Conservation (phyloP, 2,888 invertebrate species). For the Sarcophaga rosellei region DNA sequence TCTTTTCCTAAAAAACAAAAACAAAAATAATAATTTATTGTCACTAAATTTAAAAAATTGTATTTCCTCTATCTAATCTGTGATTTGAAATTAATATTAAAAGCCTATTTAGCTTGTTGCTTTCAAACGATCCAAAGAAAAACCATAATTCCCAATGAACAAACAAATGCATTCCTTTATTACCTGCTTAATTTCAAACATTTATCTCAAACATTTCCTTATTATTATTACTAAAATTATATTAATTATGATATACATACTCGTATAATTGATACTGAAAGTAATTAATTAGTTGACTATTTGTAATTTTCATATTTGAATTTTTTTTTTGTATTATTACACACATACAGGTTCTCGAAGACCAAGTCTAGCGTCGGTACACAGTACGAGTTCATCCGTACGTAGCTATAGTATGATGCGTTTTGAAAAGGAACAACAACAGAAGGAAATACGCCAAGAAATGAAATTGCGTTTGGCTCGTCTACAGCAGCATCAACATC, state of each 20-base stretch:
- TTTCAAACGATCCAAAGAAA: conserved; percentile 6
- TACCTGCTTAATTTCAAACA: conserved; percentile 49
- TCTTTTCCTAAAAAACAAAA: conserved; percentile 13
- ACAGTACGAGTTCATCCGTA: conserved; percentile 91
- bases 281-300: conserved; percentile 24
- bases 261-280: conserved; percentile 35
- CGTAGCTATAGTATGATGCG: conserved; percentile 91
- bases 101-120: conserved; percentile 47
- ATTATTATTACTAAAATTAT: conserved; percentile 8
- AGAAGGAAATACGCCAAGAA: conserved; percentile 89
- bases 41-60: conserved; percentile 40
- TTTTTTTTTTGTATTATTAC: conserved; percentile 24
- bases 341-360: conserved; percentile 89
- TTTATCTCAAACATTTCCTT: background rate
- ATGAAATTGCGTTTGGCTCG: conserved; percentile 89
- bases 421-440: conserved; percentile 90
- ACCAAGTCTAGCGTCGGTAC: conserved; percentile 92
- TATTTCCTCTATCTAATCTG: conserved; percentile 9
- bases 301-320: conserved; percentile 34
- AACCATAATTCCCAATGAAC: conserved; percentile 26
- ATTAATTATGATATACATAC: conserved; percentile 4
- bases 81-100: background rate
- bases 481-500: conserved; percentile 83
- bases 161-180: conserved; percentile 47
- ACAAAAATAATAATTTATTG: background rate